phyloP scores from a whole-genome alignment of 2,888 invertebrate species.

The Leptopterna dolabrata region DNA sequence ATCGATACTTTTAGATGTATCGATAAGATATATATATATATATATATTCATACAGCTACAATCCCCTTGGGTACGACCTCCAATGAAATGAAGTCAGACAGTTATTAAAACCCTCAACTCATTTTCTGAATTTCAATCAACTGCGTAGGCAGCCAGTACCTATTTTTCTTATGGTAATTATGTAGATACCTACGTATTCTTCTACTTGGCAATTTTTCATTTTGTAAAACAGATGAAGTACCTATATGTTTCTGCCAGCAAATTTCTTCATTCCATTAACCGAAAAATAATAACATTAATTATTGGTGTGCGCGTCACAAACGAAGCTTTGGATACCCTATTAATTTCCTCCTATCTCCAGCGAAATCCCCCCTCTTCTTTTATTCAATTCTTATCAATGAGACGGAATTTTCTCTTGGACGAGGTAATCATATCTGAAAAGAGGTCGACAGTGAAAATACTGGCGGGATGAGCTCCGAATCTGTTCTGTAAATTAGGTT shows the following conservation, averaged over 20 bases:
- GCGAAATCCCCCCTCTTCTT: not conserved
- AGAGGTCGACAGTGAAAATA: constrained; percentile 49
- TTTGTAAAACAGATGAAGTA: no score
- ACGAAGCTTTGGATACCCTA: not conserved
- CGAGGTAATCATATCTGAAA: constrained; percentile 28
- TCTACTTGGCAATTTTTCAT: no score
- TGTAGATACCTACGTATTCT: no score
- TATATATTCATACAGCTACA: no score
- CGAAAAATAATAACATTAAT: not conserved
- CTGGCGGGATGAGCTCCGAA: constrained; percentile 11
- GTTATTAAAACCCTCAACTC: no score
- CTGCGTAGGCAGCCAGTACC: no score
- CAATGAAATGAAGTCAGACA: no score
- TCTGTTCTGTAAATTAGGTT: constrained; percentile 49
- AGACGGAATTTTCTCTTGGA: not conserved
- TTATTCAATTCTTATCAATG: not conserved
- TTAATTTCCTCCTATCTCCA: not conserved
- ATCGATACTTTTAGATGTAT: no score
- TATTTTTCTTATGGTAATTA: no score
- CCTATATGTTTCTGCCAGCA: not conserved
- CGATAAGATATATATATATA: no score
- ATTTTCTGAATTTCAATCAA: no score
- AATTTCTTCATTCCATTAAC: not conserved
- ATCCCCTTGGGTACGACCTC: no score
- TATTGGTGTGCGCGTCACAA: not conserved